phyloP scores from a whole-genome alignment of 2,797 vertebrate genomes.

The Microctenopoma lineatum region DNA sequence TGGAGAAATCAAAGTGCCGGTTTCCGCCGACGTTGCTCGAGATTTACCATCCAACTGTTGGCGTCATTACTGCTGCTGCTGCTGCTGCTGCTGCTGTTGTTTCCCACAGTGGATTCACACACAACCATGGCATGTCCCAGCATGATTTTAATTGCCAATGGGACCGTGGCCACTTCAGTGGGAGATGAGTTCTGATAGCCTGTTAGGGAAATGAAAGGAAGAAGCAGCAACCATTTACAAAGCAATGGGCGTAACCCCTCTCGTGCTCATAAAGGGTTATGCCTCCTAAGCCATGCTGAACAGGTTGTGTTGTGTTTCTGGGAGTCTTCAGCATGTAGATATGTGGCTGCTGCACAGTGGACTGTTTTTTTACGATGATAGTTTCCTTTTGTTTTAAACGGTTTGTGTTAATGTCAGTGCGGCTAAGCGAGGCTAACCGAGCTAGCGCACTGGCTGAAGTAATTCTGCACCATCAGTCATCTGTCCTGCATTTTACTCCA shows the following conservation, averaged over 20 bases:
- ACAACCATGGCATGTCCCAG: constrained; percentile 80
- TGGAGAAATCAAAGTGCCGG: constrained; percentile 70
- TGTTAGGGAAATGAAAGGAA: constrained; percentile 83
- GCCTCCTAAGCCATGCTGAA: constrained; percentile 43
- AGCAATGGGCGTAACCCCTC: constrained; percentile 69
- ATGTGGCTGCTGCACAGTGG: constrained; percentile 37
- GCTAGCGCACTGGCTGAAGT: constrained; percentile 47
- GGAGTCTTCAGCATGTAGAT: constrained; percentile 33
- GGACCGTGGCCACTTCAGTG: constrained; percentile 80
- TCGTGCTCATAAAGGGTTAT: constrained; percentile 58
- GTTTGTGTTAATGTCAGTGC: constrained; percentile 34
- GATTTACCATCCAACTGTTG: constrained; percentile 73
- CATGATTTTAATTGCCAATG: constrained; percentile 87
- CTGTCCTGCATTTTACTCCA: constrained; percentile 59
- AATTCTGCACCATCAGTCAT: constrained; percentile 58
- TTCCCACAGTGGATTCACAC: constrained; percentile 73
- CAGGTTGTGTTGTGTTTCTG: constrained; percentile 44
- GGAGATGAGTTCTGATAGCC: constrained; percentile 82
- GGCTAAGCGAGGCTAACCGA: constrained; percentile 30
- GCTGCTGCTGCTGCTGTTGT: constrained; percentile 68
- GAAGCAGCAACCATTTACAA: constrained; percentile 64
- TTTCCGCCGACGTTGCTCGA: constrained; percentile 69
- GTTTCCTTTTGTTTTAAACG: constrained; percentile 40
- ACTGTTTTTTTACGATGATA: constrained; percentile 41
- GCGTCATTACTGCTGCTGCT: constrained; percentile 64